Percentiles rank a stretch among this genome's conserved stretches.
These are phyloP conservation scores for Hypena proboscidalis DNA, from an alignment of 2,888 invertebrate genomes.

Conservation along the genomic window DNA sequence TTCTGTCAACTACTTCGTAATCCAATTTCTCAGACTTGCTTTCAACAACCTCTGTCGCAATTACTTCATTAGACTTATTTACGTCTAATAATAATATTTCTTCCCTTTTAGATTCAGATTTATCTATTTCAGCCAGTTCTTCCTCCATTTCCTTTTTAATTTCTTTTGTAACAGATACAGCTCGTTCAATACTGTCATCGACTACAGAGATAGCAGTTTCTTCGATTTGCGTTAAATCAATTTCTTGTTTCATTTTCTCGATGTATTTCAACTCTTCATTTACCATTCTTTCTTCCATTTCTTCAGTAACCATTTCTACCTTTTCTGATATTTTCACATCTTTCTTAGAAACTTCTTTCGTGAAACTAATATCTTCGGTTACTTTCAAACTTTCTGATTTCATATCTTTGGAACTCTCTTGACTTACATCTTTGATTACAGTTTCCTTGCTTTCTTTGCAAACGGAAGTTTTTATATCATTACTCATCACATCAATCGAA, in stretches of 20 bases:
- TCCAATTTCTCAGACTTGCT: slow-evolving; percentile 5
- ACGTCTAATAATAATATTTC: slow-evolving; percentile 11
- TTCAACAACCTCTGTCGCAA: slow-evolving; percentile 6
- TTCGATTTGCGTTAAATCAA: slow-evolving; percentile 64
- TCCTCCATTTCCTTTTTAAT: slow-evolving; percentile 65
- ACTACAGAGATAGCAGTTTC: slow-evolving; percentile 63
- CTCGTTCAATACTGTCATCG: slow-evolving; percentile 68
- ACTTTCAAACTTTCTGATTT: slow-evolving; percentile 3
- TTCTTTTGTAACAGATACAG: slow-evolving; percentile 64
- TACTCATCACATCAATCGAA: slow-evolving; percentile 18
- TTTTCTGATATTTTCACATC: slow-evolving; percentile 27
- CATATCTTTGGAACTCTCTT: slow-evolving; percentile 9
- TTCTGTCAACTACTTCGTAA: slow-evolving; percentile 13
- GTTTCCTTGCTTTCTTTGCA: slow-evolving; percentile 8
- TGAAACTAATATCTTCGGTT: background rate
- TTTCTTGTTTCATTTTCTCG: slow-evolving; percentile 53
- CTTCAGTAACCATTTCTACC: slow-evolving; percentile 27
- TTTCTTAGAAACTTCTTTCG: slow-evolving; percentile 17
- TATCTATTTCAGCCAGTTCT: slow-evolving; percentile 32
- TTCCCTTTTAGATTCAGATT: slow-evolving; percentile 4
- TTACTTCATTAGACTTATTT: slow-evolving; percentile 10
- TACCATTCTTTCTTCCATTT: slow-evolving; percentile 37
- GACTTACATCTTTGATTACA: slow-evolving; percentile 16
- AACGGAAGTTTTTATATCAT: background rate
- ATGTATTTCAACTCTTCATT: slow-evolving; percentile 43